Evolutionary conservation across 2,113 vertebrate species (phyloP), one percentile per base, ranked within the genome.

Genomic region (Probosciger aterrimus): DNA sequence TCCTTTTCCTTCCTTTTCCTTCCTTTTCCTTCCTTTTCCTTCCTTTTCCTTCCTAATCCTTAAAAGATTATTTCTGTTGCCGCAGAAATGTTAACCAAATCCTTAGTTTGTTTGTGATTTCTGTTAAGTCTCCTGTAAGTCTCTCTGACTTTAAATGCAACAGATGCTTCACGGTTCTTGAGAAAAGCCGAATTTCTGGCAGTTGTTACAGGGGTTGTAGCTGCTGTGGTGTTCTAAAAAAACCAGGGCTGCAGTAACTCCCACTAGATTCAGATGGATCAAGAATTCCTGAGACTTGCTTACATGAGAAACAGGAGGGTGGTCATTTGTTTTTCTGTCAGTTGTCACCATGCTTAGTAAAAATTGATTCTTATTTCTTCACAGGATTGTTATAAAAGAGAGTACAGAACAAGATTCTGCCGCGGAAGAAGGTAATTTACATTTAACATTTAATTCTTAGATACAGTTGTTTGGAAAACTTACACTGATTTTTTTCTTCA

Each of bases 341-440:
- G 31, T 18, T 76, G 41, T 70, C 31, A 50, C 9, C 4, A 9
- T 73, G 41, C 37, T 84, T 75, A 60, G 16, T 93, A 60, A 90
- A 87, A 93, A 49, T 33, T 28, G 4, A 18, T 86, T 96, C 74
- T 91, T 95, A 30, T 88, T 91, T 94, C 37, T 92, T 97, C 82
- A 95, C 94, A 98, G 98, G 88, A 93, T 96, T 76, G 43, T 65
- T 96, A 98, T 7, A 98, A 98, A 92, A 97, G 92, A 65, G 80
- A 44, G 41, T 98, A 98, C 83, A 97, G 98, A 95, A 18, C 95
- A 93, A 98, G 98, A 96, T 98, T 97, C 95, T 97, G 98, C 93
- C 82, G 52, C 3, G 63, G 64, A 94, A 79, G 24, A 93, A 8
- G 96, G 96, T 97, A 97, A 97, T 19, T 50, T 87, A 16, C 44